Percentiles rank a stretch among this genome's conserved stretches.
phyloP scores from a whole-genome alignment of 23 tunicate genomes.

The Trididemnum nubilum region DNA sequence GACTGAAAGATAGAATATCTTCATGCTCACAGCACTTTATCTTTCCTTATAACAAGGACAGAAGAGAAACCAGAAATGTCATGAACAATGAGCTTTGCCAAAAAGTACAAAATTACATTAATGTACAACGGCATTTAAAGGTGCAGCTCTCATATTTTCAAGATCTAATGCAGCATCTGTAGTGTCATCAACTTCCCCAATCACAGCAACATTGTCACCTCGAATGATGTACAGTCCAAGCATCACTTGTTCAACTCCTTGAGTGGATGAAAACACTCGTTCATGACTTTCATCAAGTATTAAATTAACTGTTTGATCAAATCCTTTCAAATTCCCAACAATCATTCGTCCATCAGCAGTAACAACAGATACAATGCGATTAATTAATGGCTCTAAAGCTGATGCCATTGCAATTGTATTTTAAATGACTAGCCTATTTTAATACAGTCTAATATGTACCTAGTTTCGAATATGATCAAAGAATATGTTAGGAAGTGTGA shows the following conservation, averaged over 20 bases:
- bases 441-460: no score
- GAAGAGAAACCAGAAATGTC: no score
- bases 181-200: constrained; percentile 91
- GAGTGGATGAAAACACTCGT: constrained; percentile 90
- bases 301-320: constrained; percentile 90
- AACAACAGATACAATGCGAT: constrained; percentile 77
- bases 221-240: constrained; percentile 93
- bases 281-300: constrained; percentile 93
- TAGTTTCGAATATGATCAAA: no score
- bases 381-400: constrained; percentile 66
- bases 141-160: constrained; percentile 90
- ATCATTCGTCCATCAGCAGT: constrained; percentile 95
- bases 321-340: constrained; percentile 91
- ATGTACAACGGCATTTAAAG: constrained; percentile 90
- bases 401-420: constrained; percentile 69
- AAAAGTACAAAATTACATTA: no score
- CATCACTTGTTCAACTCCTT: constrained; percentile 92
- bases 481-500: no score
- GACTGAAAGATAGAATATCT: no score
- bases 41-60: no score
- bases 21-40: no score
- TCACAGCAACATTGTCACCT: constrained; percentile 95
- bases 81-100: no score
- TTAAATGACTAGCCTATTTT: no score
- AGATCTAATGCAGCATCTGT: constrained; percentile 87